Percentiles rank a stretch among this genome's conserved stretches.
Conservation (phyloP, 2,797 vertebrate genomes). For the Moxostoma hubbsi region DNA sequence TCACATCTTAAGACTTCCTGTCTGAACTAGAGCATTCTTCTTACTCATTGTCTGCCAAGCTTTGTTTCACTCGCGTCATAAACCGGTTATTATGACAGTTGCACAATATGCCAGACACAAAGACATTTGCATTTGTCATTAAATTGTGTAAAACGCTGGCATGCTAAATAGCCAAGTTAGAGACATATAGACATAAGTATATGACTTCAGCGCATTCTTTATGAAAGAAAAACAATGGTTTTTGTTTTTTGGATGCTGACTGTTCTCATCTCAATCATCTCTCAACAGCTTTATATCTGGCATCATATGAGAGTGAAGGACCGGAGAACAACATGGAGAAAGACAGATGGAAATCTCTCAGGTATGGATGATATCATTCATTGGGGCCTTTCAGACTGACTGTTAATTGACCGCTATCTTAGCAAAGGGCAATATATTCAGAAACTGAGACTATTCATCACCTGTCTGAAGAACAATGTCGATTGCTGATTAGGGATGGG, state of each 20-base stretch:
- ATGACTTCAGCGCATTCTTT: constrained; percentile 14
- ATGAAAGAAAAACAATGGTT: constrained; percentile 18
- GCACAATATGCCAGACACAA: constrained; percentile 14
- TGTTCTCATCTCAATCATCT: constrained; percentile 37
- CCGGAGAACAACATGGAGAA: constrained; percentile 95
- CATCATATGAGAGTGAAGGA: constrained; percentile 93
- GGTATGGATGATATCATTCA: constrained; percentile 74
- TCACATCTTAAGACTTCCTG: background rate
- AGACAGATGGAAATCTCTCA: constrained; percentile 95
- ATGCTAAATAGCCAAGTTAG: constrained; percentile 27
- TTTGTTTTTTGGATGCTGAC: constrained; percentile 1
- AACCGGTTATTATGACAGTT: constrained; percentile 30
- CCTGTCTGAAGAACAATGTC: background rate
- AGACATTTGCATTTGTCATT: constrained; percentile 12
- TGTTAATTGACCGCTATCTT: background rate
- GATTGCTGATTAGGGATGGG: background rate
- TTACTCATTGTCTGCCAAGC: constrained; percentile 5
- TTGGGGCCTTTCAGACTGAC: background rate
- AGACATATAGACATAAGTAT: constrained; percentile 34
- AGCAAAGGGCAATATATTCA: background rate
- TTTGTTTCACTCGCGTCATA: background rate
- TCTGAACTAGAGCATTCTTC: constrained; percentile 5
- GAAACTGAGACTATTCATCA: background rate
- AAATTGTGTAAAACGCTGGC: constrained; percentile 35
- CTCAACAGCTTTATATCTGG: constrained; percentile 87